phyloP scores from a whole-genome alignment of 1,140 invertebrate species.

The Drosophila sp. region DNA sequence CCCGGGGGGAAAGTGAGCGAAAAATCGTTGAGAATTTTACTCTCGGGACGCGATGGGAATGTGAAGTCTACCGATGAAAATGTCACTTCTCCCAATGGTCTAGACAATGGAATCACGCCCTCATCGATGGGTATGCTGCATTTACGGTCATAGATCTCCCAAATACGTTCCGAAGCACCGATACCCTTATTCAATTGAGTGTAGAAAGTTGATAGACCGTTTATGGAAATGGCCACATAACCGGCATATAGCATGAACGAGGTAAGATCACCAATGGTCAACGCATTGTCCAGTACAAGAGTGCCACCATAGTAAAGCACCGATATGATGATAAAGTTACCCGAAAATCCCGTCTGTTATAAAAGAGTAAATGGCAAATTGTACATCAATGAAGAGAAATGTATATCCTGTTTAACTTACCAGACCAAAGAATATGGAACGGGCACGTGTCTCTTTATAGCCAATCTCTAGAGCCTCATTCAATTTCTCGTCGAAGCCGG shows the following conservation, averaged over 20 bases:
- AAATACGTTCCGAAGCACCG: conserved; percentile 94
- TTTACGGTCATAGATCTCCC: conserved; percentile 93
- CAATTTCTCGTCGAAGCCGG: conserved; percentile 88
- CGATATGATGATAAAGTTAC: conserved; percentile 95
- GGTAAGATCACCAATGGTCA: conserved; percentile 95
- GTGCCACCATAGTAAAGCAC: conserved; percentile 97
- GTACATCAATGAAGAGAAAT: neutral
- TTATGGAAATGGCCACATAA: conserved; percentile 95
- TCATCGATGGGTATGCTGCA: conserved; percentile 89
- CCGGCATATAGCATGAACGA: conserved; percentile 96
- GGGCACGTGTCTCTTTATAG: conserved; percentile 93
- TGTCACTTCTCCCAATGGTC: conserved; percentile 84
- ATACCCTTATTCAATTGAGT: conserved; percentile 96
- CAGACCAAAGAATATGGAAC: conserved; percentile 95
- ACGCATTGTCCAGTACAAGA: conserved; percentile 91
- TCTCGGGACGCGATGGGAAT: conserved; percentile 89
- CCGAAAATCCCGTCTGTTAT: conserved; percentile 93
- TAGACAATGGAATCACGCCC: conserved; percentile 81
- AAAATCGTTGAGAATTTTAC: conserved; percentile 87
- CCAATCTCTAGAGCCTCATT: conserved; percentile 90
- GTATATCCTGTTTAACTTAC: conserved; percentile 67
- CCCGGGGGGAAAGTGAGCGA: conserved; percentile 88
- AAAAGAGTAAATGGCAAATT: conserved; percentile 51
- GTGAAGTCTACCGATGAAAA: conserved; percentile 89
- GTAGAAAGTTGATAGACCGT: conserved; percentile 94